Evolutionary conservation across 1,140 invertebrate genomes (phyloP).

Genomic region (Idris sp.): DNA sequence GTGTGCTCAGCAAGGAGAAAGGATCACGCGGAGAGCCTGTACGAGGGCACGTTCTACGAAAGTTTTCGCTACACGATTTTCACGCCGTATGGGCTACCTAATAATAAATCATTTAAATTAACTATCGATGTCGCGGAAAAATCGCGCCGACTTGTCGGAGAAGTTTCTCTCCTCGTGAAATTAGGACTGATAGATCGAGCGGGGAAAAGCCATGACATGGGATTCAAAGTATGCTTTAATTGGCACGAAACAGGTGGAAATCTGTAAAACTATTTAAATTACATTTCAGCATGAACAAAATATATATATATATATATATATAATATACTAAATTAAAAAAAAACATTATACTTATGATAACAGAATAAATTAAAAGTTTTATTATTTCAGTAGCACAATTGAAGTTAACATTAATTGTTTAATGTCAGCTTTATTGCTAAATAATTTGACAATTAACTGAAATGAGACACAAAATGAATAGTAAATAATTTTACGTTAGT

Average conservation of each 20-base stretch:
- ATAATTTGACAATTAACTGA: neutral
- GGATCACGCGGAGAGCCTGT: constrained; percentile 51
- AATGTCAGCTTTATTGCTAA: no score
- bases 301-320: no score
- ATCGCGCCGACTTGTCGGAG: constrained; percentile 37
- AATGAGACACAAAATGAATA: constrained; percentile 2
- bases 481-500: no score
- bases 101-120: constrained; percentile 67
- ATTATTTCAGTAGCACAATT: no score
- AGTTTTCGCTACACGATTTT: constrained; percentile 51
- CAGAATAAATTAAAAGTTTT: no score
- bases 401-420: no score
- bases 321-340: no score
- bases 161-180: constrained; percentile 63
- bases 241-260: constrained; percentile 50
- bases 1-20: constrained; percentile 51
- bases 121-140: constrained; percentile 62
- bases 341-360: no score
- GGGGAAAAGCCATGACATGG: constrained; percentile 50
- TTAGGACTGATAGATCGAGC: constrained; percentile 52
- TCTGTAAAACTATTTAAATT: no score
- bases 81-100: constrained; percentile 50
- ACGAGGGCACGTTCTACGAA: constrained; percentile 45
- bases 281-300: no score
- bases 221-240: constrained; percentile 56